phyloP scores from a whole-genome alignment of 2,797 vertebrate species.

The Myotis myotis region DNA sequence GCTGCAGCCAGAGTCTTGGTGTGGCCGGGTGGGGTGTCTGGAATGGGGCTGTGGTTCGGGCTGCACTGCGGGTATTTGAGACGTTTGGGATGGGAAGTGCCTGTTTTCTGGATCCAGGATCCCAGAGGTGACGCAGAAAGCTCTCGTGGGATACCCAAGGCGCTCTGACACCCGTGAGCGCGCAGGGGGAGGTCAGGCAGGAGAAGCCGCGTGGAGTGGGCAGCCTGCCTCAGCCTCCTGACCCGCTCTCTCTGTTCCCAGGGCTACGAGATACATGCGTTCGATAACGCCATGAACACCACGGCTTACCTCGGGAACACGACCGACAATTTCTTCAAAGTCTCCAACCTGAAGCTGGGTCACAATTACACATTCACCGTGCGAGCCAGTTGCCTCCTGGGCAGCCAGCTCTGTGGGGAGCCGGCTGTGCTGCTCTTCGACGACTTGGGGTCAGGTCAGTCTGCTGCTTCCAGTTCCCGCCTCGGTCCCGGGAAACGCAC shows the following conservation, averaged over 20 bases:
- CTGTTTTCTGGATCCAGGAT: background rate
- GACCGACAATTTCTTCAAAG: slow-evolving; percentile 94
- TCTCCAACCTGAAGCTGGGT: slow-evolving; percentile 91
- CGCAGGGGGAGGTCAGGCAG: too few relatives aligned
- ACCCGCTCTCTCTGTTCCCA: slow-evolving; percentile 70
- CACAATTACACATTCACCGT: slow-evolving; percentile 97
- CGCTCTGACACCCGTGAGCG: background rate
- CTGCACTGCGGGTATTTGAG: background rate
- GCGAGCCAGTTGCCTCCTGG: slow-evolving; percentile 92
- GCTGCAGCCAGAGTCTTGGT: background rate
- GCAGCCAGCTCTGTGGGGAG: slow-evolving; percentile 94
- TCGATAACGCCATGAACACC: slow-evolving; percentile 91
- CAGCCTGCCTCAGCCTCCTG: background rate
- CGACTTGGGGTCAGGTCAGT: slow-evolving; percentile 86
- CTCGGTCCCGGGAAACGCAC: background rate
- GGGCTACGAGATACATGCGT: slow-evolving; percentile 96
- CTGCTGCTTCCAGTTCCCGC: accelerated
- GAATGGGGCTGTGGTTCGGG: too few relatives aligned
- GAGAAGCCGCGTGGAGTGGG: too few relatives aligned
- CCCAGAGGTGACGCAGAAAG: background rate
- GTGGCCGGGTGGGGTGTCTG: too few relatives aligned
- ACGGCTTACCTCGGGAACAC: slow-evolving; percentile 93
- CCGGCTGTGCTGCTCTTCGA: slow-evolving; percentile 92
- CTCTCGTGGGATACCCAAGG: background rate
- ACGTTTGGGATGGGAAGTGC: background rate